A percentile compares a stretch with the other conserved stretches of the same genome.
Conservation (phyloP, 2,888 invertebrate genomes). For the Amphipoea lucens region DNA sequence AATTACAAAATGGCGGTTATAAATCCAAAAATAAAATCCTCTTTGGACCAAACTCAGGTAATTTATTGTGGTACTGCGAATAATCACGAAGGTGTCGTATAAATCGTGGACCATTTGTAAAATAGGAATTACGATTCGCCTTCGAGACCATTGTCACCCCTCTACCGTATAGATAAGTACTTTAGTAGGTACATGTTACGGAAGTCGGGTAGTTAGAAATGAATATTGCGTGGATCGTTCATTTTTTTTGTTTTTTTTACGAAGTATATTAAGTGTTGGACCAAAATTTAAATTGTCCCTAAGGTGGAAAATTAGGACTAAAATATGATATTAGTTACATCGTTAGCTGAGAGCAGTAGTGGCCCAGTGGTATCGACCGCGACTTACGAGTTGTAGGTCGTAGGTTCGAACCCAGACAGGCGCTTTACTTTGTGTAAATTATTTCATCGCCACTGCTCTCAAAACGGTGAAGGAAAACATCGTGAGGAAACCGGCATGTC, state of each 20-base stretch:
- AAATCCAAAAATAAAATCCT: constrained; percentile 88
- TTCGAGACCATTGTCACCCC: constrained; percentile 81
- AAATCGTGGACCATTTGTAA: constrained; percentile 90
- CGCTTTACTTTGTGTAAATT: no score
- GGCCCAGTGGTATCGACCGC: background rate
- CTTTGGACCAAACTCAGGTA: constrained; percentile 83
- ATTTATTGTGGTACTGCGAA: constrained; percentile 88
- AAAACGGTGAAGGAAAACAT: no score
- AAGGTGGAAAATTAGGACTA: background rate
- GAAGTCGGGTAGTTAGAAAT: constrained; percentile 49
- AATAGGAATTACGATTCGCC: constrained; percentile 88
- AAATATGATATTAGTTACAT: background rate
- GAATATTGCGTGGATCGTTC: constrained; percentile 16
- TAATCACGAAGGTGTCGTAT: constrained; percentile 89
- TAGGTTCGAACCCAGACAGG: no score
- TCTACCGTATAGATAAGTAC: constrained; percentile 65
- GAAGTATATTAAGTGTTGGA: background rate
- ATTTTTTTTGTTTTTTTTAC: background rate
- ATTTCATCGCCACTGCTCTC: no score
- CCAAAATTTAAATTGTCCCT: background rate
- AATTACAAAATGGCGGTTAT: constrained; percentile 84
- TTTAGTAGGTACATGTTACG: constrained; percentile 51
- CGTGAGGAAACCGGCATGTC: no score
- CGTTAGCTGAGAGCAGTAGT: background rate
- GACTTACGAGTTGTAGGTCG: no score